These are phyloP conservation scores for Heterodera carotae DNA, from an alignment of 1,140 invertebrate species.

Conservation along the genomic window DNA sequence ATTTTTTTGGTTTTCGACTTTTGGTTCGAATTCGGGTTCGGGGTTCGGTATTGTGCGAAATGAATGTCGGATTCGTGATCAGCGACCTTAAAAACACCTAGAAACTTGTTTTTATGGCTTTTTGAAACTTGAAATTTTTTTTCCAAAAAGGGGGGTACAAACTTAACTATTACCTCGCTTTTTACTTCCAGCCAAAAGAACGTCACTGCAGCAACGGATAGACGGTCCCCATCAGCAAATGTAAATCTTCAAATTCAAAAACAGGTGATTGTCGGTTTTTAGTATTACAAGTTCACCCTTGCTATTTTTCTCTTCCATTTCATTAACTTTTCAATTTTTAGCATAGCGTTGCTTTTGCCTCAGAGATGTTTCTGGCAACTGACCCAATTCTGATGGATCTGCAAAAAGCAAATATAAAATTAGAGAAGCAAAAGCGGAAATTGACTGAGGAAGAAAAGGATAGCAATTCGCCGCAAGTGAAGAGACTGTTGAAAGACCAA, in stretches of 20 bases:
- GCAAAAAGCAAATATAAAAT: constrained; percentile 16
- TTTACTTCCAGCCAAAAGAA: background rate
- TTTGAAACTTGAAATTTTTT: too few species aligned
- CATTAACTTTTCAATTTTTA: constrained; percentile 6
- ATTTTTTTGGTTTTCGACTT: too few species aligned
- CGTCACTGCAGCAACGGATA: background rate
- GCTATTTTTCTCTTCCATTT: too few species aligned
- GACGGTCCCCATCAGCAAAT: background rate
- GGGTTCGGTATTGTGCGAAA: too few species aligned
- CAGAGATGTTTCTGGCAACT: constrained; percentile 30
- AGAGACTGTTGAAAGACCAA: background rate
- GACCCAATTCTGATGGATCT: constrained; percentile 47
- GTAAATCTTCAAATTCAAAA: constrained; percentile 3
- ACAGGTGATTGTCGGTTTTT: background rate
- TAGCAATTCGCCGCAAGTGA: background rate
- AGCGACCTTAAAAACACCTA: too few species aligned
- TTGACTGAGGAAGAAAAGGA: background rate
- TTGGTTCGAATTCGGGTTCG: too few species aligned
- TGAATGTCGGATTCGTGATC: too few species aligned
- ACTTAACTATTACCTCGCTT: background rate
- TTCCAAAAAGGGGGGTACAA: too few species aligned
- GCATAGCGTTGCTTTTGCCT: background rate
- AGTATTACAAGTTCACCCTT: too few species aligned
- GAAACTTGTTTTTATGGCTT: too few species aligned
- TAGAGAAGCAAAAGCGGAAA: constrained; percentile 2